Percentiles rank a stretch among this genome's conserved stretches.
Conservation (phyloP, 2,797 vertebrate genomes). For the Megaceryle alcyon region DNA sequence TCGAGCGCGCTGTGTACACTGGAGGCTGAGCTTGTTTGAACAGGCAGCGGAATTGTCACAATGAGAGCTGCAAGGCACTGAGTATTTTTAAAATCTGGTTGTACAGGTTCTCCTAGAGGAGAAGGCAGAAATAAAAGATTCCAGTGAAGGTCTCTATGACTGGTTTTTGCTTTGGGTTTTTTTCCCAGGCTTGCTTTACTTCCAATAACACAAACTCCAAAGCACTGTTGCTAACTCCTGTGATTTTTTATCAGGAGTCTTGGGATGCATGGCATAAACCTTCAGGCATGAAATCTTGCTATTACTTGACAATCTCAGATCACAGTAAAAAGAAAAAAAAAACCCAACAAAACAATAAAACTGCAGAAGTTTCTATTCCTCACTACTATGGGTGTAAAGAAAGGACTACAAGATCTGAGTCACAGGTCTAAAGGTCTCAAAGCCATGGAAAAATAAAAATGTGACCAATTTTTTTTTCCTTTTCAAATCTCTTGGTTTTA, state of each 20-base stretch:
- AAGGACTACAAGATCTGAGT: not conserved
- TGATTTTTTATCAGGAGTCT: not conserved
- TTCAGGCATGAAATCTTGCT: slow-evolving; percentile 9
- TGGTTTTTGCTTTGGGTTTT: not conserved
- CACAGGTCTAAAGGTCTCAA: not conserved
- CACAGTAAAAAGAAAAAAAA: not conserved
- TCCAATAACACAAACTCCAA: slow-evolving; percentile 12
- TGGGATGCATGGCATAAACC: not conserved
- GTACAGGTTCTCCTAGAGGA: not conserved
- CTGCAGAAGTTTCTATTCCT: not conserved
- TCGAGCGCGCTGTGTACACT: not conserved
- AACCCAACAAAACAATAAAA: no score
- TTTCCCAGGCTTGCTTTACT: not conserved
- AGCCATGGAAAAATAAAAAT: not conserved
- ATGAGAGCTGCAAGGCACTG: not conserved
- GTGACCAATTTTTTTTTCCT: not conserved
- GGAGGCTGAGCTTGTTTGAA: slow-evolving; percentile 46
- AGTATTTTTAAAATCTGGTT: slow-evolving; percentile 10
- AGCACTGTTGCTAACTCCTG: not conserved
- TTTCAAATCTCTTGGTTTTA: not conserved
- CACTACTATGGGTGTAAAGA: not conserved
- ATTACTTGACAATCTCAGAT: not conserved
- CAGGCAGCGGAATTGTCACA: slow-evolving; percentile 36
- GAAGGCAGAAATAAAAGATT: slow-evolving; percentile 13
- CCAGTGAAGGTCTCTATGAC: not conserved